Evolutionary conservation across 2,113 vertebrate species (phyloP), one percentile per base, ranked within the genome.

Genomic region (Triplophysa tibetana): DNA sequence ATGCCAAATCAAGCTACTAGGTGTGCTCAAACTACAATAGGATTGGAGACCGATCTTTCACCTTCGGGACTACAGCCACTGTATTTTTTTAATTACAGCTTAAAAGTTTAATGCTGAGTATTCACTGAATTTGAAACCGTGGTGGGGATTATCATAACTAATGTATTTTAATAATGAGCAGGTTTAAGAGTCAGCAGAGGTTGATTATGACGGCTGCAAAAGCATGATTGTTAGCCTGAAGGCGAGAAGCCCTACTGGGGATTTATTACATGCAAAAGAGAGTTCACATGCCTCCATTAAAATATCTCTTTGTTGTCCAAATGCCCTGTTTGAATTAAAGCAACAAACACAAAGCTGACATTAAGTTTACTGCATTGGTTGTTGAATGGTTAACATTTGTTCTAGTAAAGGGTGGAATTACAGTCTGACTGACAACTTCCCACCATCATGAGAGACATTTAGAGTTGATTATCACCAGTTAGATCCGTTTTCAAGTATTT

Each of bases 21-120:
- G 88, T 92, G 87, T 87, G 86, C 83, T 91, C 85, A 87, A 87
- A 89, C 91, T 89, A 89, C 89, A 91, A 88, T 83, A 83, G 86
- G 84, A 88, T 85, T 86, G 87, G 81, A 88, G 89, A 91, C 90
- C 86, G 86, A 90, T 89, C 84, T 88, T 85, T 82, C 82, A 87
- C 88, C 83, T 26, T 60, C 26, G 74, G 78, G 85, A 60, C 68
- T 43, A 56, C 62, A 70, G 81, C 61, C 2, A 87, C 73, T 86
- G 79, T 86, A 87, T 84, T 81, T 76, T 62, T 87, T 77, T 52
- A 90, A 91, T 92, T 89, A 87, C 70, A 82, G 88, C 86, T 91
- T 90, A 90, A 88, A 76, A 85, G 84, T 90, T 91, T 85, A 89
- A 91, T 85, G 60, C 76, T 79, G 83, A 87, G 83, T 73, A 76